A percentile compares a stretch with the other conserved stretches of the same genome.
Evolutionary conservation across 2,113 vertebrate genomes (phyloP).

Genomic region (Heterotis niloticus): DNA sequence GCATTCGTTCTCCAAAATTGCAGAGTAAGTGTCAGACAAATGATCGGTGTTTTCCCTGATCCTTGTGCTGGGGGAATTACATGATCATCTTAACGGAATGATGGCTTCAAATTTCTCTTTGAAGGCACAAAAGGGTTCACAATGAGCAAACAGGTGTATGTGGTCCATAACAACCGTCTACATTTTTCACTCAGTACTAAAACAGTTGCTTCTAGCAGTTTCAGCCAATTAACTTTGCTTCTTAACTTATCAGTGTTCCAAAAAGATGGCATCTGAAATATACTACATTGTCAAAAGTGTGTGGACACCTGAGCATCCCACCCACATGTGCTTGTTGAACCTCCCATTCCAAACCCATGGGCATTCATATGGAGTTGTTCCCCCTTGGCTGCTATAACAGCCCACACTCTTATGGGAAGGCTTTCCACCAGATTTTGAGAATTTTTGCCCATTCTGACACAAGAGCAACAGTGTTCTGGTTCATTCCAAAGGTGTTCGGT

Average conservation of each 20-base stretch:
- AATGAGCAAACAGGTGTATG: neutral
- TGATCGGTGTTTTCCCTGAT: constrained; percentile 46
- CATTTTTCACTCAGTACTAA: neutral
- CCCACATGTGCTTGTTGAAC: too few species aligned
- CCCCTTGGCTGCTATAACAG: too few species aligned
- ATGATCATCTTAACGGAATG: constrained; percentile 28
- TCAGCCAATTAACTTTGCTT: neutral
- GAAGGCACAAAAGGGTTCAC: constrained; percentile 30
- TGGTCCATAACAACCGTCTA: neutral
- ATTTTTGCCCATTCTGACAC: too few species aligned
- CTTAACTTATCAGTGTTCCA: neutral
- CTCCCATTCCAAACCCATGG: too few species aligned
- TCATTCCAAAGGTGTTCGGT: too few species aligned
- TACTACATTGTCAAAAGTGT: too few species aligned
- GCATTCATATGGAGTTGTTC: too few species aligned
- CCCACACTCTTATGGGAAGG: too few species aligned
- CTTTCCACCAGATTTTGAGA: too few species aligned
- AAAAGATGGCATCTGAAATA: neutral
- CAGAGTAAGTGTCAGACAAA: constrained; percentile 46
- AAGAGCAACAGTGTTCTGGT: too few species aligned
- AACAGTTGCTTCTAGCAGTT: neutral
- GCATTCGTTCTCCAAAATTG: constrained; percentile 47
- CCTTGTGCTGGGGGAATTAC: constrained; percentile 43
- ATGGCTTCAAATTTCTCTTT: constrained; percentile 40
- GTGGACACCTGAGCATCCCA: too few species aligned